These are phyloP conservation scores for Hylaeus volcanicus DNA, from an alignment of 1,140 invertebrate genomes.

Conservation along the genomic window DNA sequence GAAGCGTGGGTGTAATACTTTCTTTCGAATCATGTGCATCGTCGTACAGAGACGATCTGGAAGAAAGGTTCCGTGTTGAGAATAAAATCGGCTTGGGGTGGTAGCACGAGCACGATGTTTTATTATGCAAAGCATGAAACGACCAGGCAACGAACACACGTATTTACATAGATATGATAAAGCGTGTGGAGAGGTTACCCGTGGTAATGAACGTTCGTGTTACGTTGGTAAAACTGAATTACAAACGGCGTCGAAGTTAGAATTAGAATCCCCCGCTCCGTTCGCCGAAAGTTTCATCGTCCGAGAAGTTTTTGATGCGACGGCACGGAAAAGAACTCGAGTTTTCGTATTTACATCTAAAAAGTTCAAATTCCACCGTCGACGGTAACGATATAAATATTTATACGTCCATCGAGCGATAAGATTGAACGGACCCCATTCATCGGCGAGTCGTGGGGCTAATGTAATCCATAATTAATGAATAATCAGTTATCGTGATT, in stretches of 20 bases:
- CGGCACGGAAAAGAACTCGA: slow-evolving; percentile 13
- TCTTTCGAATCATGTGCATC: too few species aligned
- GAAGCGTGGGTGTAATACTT: too few species aligned
- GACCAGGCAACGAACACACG: slow-evolving; percentile 5
- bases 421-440: not conserved
- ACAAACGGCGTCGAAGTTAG: slow-evolving; percentile 44
- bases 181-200: slow-evolving; percentile 16
- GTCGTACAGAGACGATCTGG: not conserved
- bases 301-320: slow-evolving; percentile 24
- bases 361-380: slow-evolving; percentile 12
- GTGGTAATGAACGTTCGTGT: slow-evolving; percentile 36
- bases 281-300: not conserved
- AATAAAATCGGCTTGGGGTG: not conserved
- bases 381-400: slow-evolving; percentile 28
- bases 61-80: not conserved
- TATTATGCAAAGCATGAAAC: slow-evolving; percentile 28
- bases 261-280: slow-evolving; percentile 2
- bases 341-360: slow-evolving; percentile 28
- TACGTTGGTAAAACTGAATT: slow-evolving; percentile 38
- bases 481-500: too few species aligned
- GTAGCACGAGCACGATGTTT: slow-evolving; percentile 2
- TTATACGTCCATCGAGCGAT: slow-evolving; percentile 20
- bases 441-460: too few species aligned
- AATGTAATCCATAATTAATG: too few species aligned
- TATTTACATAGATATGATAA: slow-evolving; percentile 42